Conservation (phyloP, 2,113 vertebrate species). For the Pantherophis guttatus region DNA sequence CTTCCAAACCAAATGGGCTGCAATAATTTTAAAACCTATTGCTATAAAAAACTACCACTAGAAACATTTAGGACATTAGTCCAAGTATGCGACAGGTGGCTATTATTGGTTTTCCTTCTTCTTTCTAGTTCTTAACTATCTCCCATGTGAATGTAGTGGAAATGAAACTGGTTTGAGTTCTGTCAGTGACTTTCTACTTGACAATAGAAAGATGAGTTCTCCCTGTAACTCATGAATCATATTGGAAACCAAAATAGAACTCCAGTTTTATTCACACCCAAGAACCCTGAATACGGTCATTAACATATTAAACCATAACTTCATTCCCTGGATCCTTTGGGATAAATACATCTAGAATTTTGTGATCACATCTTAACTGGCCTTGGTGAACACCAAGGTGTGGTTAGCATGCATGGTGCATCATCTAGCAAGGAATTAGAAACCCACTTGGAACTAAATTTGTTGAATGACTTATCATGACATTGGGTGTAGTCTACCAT, state of each 20-base stretch:
- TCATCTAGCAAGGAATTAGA: neutral
- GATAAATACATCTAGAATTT: neutral
- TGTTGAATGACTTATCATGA: neutral
- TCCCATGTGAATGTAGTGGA: neutral
- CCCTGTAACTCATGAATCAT: neutral
- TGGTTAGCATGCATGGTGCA: neutral
- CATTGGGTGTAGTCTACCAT: neutral
- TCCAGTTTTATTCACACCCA: neutral
- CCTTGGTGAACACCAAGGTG: neutral
- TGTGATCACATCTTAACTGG: neutral
- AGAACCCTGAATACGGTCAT: neutral
- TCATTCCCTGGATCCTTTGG: neutral
- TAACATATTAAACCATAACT: neutral
- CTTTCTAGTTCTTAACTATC: neutral
- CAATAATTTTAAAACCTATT: neutral
- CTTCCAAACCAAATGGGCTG: neutral
- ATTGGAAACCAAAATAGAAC: neutral
- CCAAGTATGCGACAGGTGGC: neutral
- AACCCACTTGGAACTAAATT: neutral
- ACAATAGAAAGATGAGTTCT: neutral
- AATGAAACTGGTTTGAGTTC: neutral
- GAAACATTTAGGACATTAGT: neutral
- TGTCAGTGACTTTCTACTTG: neutral
- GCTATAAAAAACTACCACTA: neutral
- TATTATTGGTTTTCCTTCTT: neutral